phyloP scores from a whole-genome alignment of 2,113 vertebrate genomes.

The Lanius ludovicianus region DNA sequence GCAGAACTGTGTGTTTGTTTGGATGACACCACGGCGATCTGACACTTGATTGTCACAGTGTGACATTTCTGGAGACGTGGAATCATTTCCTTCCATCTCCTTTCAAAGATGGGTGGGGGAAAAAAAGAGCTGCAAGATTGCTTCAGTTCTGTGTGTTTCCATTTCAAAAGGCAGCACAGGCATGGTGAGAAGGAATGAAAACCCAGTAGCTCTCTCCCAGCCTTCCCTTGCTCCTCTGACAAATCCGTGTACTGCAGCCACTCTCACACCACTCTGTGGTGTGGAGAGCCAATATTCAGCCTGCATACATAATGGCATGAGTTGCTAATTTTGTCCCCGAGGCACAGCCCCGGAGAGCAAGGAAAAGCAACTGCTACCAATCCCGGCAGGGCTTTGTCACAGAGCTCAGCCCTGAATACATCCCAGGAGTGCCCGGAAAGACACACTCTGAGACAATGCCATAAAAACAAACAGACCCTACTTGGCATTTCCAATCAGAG shows the following conservation, averaged over 20 bases:
- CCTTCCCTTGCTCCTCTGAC: background rate
- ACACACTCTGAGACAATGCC: fast-evolving
- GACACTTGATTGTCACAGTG: fast-evolving
- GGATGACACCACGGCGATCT: background rate
- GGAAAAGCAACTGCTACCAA: background rate
- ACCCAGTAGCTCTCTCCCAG: background rate
- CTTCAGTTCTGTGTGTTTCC: background rate
- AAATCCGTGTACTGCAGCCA: background rate
- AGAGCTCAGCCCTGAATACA: background rate
- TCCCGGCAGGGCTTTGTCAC: background rate
- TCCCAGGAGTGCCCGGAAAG: background rate
- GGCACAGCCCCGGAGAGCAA: background rate
- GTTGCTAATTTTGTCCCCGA: background rate
- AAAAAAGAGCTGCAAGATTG: no score
- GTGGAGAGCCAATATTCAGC: background rate
- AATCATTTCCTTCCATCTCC: background rate
- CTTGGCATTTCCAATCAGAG: background rate
- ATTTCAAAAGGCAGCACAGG: background rate
- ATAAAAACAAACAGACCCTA: fast-evolving
- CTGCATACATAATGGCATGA: background rate
- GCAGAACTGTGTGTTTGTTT: background rate
- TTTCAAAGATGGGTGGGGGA: background rate
- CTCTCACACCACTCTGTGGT: background rate
- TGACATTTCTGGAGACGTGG: fast-evolving
- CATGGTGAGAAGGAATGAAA: background rate